phyloP scores from a whole-genome alignment of 2,113 vertebrate genomes.

The Corythornis vintsioides region DNA sequence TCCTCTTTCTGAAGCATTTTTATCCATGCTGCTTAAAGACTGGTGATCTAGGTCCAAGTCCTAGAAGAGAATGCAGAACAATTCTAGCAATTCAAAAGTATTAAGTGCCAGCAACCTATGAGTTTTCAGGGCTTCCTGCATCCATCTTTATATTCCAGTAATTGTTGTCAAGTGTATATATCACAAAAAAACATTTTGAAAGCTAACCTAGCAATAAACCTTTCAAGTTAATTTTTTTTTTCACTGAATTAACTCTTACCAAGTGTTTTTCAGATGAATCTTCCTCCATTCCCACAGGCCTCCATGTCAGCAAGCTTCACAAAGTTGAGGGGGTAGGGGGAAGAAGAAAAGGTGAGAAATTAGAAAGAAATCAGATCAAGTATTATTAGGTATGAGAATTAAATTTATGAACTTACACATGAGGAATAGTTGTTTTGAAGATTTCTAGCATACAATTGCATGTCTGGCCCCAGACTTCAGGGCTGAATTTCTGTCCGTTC shows the following conservation, averaged over 20 bases:
- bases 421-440: constrained; percentile 93
- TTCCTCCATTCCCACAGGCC: constrained; percentile 90
- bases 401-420: constrained; percentile 74
- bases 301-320: constrained; percentile 92
- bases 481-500: constrained; percentile 94
- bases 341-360: not conserved
- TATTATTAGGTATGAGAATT: not conserved
- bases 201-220: not conserved
- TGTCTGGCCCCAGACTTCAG: constrained; percentile 92
- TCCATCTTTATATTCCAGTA: not conserved
- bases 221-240: not conserved
- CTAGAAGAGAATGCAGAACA: constrained; percentile 70
- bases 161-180: not conserved
- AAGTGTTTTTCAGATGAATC: constrained; percentile 87
- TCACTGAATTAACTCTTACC: constrained; percentile 75
- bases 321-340: not conserved
- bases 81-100: not conserved
- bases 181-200: not conserved
- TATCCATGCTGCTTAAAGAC: constrained; percentile 93
- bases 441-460: constrained; percentile 97
- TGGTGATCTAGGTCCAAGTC: constrained; percentile 91
- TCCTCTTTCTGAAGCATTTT: constrained; percentile 91
- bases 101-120: not conserved
- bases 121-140: not conserved
- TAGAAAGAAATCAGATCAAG: not conserved